Evolutionary conservation across 2,888 invertebrate genomes (phyloP), one percentile per base, ranked within the genome.

Genomic region (Aporophyla nigra): DNA sequence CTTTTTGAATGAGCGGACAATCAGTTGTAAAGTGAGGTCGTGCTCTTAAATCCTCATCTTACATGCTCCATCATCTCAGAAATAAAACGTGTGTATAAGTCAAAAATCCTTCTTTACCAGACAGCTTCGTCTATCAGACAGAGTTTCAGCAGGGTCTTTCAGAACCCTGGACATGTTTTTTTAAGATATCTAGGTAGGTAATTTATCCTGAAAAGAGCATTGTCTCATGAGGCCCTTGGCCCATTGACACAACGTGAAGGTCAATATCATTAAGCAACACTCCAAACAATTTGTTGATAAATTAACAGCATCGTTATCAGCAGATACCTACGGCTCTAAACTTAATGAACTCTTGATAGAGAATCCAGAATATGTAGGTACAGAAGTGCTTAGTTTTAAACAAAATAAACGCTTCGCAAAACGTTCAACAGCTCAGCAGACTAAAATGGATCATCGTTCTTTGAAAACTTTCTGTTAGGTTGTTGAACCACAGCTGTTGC

Each of bases 221-320:
- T 40, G 46, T 58, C n/a, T 49, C 5, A 43, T 24, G 21, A n/a
- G 40, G 14, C 21, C 53, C 58, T 59, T 51, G 54, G 62, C 58
- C 33, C 59, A 78, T 59, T 74, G 24, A 46, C 33, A 19, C 16
- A 24, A 62, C 67, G 24, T 68, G 58, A 75, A 68, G 83, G 62
- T 84, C 84, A 80, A 84, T 70, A 74, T 58, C 65, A 82, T 83
- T 83, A 82, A 78, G 69, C 14, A 59, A 63, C 51, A 69, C 16
- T 65, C 61, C n/a, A 66, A 78, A 70, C 66, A 65, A 71, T 53
- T 43, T 56, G 24, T 70, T 49, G 58, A 61, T 74, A 83, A 43
- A 27, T 59, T 33, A 68, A 58, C 43, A 58, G 19, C 24, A 10
- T 19, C 51, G 46, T 79, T 78, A 83, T 79, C 79, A 46, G 6